Evolutionary conservation across 2,797 vertebrate genomes (phyloP).

Genomic region (Silurus lanzhouensis): DNA sequence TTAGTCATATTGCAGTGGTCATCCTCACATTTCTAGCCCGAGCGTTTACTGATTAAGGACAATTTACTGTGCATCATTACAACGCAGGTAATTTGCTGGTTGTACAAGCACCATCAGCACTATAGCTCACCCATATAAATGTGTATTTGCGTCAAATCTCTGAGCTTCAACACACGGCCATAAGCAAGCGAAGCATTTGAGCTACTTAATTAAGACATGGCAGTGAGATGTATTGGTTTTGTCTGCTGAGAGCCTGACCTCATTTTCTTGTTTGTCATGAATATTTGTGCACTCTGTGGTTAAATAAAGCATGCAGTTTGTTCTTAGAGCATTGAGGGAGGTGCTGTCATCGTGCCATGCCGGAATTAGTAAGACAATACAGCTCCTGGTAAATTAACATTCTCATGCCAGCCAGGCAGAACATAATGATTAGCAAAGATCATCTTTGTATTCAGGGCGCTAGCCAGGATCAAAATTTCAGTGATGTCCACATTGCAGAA

Average conservation of each 20-base stretch:
- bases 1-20: slow-evolving; percentile 4
- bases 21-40: neutral
- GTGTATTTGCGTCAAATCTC: slow-evolving; percentile 58
- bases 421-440: slow-evolving; percentile 11
- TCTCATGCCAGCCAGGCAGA: slow-evolving; percentile 1
- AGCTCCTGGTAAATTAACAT: slow-evolving; percentile 60
- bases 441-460: neutral
- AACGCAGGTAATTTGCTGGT: slow-evolving; percentile 34
- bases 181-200: slow-evolving; percentile 67
- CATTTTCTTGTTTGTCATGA: slow-evolving; percentile 74
- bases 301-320: slow-evolving; percentile 68
- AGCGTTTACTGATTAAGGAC: slow-evolving; percentile 29
- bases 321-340: slow-evolving; percentile 64
- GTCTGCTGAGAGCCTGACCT: slow-evolving; percentile 62
- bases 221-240: slow-evolving; percentile 65
- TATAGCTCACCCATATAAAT: slow-evolving; percentile 21
- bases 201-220: slow-evolving; percentile 70
- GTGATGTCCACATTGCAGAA: neutral
- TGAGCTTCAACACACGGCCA: slow-evolving; percentile 50
- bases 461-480: neutral
- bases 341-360: slow-evolving; percentile 51
- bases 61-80: slow-evolving; percentile 26
- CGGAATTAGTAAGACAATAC: slow-evolving; percentile 61
- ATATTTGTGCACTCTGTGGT: slow-evolving; percentile 73
- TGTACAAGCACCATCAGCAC: slow-evolving; percentile 12